Percentiles rank a stretch among this genome's conserved stretches.
Conservation (phyloP, 2,797 vertebrate species). For the Clarias fuscus region DNA sequence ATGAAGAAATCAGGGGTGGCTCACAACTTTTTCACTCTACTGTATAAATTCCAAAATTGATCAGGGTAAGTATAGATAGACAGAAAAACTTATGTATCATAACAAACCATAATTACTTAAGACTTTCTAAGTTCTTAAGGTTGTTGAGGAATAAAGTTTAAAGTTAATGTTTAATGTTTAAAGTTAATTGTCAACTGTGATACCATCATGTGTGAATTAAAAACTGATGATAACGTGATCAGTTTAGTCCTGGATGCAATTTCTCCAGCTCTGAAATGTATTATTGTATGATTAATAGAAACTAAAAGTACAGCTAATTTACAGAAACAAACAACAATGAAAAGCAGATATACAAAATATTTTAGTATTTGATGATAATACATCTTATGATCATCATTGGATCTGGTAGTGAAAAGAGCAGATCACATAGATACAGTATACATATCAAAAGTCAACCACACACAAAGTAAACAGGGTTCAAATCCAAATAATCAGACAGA, state of each 20-base stretch:
- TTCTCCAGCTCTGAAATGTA: neutral
- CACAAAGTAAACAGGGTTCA: neutral
- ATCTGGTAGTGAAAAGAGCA: neutral
- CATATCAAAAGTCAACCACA: neutral
- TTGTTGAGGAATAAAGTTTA: neutral
- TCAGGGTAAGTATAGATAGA: too few species aligned
- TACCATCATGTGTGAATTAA: neutral
- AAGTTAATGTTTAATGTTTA: too few species aligned
- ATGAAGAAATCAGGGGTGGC: too few species aligned
- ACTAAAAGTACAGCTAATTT: neutral
- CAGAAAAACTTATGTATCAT: neutral
- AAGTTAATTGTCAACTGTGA: neutral
- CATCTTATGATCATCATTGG: neutral
- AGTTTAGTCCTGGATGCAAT: neutral
- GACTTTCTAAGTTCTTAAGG: neutral
- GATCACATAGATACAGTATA: neutral
- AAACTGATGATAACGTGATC: neutral
- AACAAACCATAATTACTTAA: neutral
- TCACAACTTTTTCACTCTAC: too few species aligned
- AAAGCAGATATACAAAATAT: neutral
- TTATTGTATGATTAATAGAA: neutral
- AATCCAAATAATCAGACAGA: constrained; percentile 5
- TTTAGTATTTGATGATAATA: neutral
- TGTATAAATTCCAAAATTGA: too few species aligned
- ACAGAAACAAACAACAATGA: neutral